These are phyloP conservation scores for Rhinophrynus dorsalis DNA, from an alignment of 2,797 vertebrate species.

Conservation along the genomic window DNA sequence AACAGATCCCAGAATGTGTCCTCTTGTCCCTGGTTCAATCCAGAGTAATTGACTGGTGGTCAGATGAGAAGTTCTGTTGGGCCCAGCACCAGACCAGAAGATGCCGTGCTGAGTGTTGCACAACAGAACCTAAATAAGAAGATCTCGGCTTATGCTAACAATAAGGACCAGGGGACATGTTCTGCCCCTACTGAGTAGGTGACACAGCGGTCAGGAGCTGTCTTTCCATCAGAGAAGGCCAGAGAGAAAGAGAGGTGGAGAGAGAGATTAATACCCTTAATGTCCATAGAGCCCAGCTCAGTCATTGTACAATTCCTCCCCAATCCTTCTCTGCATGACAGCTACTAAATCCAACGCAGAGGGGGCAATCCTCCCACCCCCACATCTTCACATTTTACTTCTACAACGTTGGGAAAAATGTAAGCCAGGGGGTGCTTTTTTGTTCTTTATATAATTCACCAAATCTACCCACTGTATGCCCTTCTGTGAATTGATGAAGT, in stretches of 20 bases:
- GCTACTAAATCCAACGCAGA: conserved; percentile 48
- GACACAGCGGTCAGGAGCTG: conserved; percentile 86
- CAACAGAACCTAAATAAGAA: conserved; percentile 31
- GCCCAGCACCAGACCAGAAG: conserved; percentile 14
- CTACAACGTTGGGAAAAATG: conserved; percentile 36
- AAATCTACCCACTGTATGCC: conserved; percentile 14
- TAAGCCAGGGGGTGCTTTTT: conserved; percentile 27
- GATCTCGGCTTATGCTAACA: conserved; percentile 71
- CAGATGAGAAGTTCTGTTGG: background rate
- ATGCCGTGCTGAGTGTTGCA: conserved; percentile 4
- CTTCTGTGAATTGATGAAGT: background rate
- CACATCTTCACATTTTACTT: conserved; percentile 48
- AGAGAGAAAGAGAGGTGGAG: conserved; percentile 50
- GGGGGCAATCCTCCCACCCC: conserved; percentile 48
- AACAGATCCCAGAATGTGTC: background rate
- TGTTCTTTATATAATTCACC: conserved; percentile 36
- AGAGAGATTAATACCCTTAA: conserved; percentile 52
- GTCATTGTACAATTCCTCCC: conserved; percentile 50
- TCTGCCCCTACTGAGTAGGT: conserved; percentile 84
- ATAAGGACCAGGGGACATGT: conserved; percentile 87
- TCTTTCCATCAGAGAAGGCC: conserved; percentile 76
- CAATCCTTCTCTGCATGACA: conserved; percentile 51
- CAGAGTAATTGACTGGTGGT: background rate
- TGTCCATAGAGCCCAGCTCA: conserved; percentile 48
- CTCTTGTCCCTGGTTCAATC: background rate